A percentile compares a stretch with the other conserved stretches of the same genome.
Conservation (phyloP, 1,140 invertebrate species). For the Planococcus citri region DNA sequence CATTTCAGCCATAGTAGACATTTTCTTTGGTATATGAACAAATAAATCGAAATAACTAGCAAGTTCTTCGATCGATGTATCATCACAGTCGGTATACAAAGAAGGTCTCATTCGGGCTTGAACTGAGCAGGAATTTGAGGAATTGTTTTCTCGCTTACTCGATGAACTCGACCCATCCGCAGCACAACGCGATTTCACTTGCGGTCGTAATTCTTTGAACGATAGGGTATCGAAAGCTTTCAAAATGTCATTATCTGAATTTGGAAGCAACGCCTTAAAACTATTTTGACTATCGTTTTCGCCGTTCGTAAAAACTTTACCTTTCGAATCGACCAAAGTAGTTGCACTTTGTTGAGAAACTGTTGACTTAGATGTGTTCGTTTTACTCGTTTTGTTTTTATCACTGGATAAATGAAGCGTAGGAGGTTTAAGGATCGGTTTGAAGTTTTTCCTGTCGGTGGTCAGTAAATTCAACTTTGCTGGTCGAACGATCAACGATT, state of each 20-base stretch:
- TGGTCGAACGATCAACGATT: not conserved
- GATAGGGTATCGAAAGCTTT: conserved; percentile 11
- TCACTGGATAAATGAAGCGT: not conserved
- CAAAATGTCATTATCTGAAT: not conserved
- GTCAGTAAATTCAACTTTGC: conserved; percentile 1
- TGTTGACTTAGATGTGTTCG: not conserved
- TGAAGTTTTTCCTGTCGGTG: not conserved
- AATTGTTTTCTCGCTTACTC: not conserved
- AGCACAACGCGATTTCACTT: not conserved
- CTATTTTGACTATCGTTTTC: not conserved
- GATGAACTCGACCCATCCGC: not conserved
- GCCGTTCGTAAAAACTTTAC: not conserved
- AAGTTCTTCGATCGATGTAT: conserved; percentile 74
- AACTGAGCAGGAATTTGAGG: not conserved
- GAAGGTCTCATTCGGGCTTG: not conserved
- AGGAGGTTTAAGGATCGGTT: not conserved
- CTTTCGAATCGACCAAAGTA: not conserved
- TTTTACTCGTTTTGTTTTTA: not conserved
- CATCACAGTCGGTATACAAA: conserved; percentile 35
- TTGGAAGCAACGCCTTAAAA: not conserved
- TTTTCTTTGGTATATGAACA: conserved; percentile 89
- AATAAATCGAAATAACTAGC: conserved; percentile 85
- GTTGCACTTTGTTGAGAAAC: not conserved
- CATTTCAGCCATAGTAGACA: conserved; percentile 93
- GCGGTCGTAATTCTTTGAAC: not conserved